Percentiles rank a stretch among this genome's conserved stretches.
phyloP scores from a whole-genome alignment of 2,113 vertebrate species.

The Seriola aureovittata region DNA sequence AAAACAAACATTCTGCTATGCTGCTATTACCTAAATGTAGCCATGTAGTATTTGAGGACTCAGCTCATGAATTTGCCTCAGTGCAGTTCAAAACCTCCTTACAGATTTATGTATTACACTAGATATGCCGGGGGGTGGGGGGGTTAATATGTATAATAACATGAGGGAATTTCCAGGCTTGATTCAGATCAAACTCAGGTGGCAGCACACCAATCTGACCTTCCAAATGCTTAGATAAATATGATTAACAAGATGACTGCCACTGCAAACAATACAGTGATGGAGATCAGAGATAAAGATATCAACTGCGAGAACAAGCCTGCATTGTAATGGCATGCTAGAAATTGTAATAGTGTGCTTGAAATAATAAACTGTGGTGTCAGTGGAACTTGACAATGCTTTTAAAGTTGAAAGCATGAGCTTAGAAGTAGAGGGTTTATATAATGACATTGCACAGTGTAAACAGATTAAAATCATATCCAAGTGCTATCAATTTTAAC shows the following conservation, averaged over 20 bases:
- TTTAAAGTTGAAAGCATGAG: background rate
- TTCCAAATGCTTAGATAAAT: constrained; percentile 6
- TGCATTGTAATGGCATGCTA: background rate
- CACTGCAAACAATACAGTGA: constrained; percentile 21
- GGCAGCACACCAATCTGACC: background rate
- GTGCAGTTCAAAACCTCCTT: background rate
- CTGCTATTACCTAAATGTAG: background rate
- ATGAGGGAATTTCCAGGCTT: constrained; percentile 17
- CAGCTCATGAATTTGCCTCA: background rate
- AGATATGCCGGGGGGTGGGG: background rate
- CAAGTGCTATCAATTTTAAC: background rate
- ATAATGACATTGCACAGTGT: background rate
- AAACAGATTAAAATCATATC: background rate
- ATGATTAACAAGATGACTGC: constrained; percentile 15
- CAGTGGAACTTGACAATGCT: background rate
- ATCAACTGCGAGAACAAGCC: background rate
- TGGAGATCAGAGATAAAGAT: constrained; percentile 15
- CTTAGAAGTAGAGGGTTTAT: constrained; percentile 1
- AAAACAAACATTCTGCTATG: background rate
- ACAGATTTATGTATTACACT: background rate
- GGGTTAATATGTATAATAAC: background rate
- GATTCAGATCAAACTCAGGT: constrained; percentile 9
- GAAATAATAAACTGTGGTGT: background rate
- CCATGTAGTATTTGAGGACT: constrained; percentile 1
- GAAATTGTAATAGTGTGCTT: background rate